Evolutionary conservation across 2,797 vertebrate species (phyloP).

Genomic region (Dermochelys coriacea): DNA sequence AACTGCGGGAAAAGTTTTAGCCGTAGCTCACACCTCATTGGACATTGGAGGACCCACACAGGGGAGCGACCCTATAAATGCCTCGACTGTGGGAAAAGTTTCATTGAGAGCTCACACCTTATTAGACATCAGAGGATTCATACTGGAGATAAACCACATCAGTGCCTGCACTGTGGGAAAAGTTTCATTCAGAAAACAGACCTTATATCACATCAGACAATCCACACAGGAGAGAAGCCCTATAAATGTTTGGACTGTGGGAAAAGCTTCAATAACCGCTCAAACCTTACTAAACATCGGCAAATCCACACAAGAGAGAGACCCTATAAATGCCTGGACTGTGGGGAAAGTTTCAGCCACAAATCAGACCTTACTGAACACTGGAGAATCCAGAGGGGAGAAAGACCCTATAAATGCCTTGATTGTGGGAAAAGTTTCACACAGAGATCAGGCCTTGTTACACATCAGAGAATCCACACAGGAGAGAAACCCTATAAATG

Average conservation of each 20-base stretch:
- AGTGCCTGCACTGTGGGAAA: conserved; percentile 28
- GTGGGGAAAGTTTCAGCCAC: background rate
- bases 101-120: too few species aligned
- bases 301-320: conserved; percentile 45
- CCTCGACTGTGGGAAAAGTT: too few species aligned
- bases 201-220: conserved; percentile 48
- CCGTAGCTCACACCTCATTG: conserved; percentile 19
- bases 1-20: conserved; percentile 51
- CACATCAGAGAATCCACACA: conserved; percentile 12
- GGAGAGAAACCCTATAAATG: background rate
- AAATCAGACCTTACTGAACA: background rate
- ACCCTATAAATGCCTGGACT: background rate
- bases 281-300: conserved; percentile 48
- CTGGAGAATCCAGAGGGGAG: background rate
- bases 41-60: conserved; percentile 35
- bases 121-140: too few species aligned
- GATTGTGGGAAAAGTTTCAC: conserved; percentile 25
- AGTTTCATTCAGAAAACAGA: conserved; percentile 31
- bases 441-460: conserved; percentile 12
- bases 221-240: background rate
- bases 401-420: background rate
- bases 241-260: conserved; percentile 52
- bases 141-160: too few species aligned
- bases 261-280: conserved; percentile 58
- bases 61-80: background rate